Conservation (phyloP, 2,113 vertebrate species). For the Orcinus orca region DNA sequence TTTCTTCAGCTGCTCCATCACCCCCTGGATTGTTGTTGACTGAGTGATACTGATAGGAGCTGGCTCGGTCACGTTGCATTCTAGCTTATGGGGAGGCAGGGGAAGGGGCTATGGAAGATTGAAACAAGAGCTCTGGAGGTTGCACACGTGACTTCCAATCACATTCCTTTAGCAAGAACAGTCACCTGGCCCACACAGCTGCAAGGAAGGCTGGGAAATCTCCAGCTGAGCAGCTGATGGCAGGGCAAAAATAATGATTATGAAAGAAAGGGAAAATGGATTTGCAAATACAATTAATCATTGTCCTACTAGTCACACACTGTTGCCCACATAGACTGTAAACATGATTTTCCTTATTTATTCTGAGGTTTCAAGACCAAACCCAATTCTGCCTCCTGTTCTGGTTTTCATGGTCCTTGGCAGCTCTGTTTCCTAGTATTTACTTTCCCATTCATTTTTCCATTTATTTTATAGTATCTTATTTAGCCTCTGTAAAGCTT, state of each 20-base stretch:
- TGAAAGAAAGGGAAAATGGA: not conserved
- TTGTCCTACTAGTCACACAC: not conserved
- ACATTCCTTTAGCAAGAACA: not conserved
- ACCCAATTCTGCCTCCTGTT: not conserved
- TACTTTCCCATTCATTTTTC: not conserved
- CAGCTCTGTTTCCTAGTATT: not conserved
- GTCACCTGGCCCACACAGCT: not conserved
- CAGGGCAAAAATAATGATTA: not conserved
- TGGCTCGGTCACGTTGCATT: not conserved
- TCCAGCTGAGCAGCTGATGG: not conserved
- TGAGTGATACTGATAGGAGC: not conserved
- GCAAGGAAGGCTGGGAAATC: not conserved
- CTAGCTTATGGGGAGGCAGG: not conserved
- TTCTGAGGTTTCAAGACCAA: not conserved
- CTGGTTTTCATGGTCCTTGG: not conserved
- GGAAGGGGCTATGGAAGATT: not conserved
- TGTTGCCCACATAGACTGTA: not conserved
- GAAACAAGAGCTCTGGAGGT: not conserved
- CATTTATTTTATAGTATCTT: not conserved
- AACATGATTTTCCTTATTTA: not conserved
- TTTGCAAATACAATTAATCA: not conserved
- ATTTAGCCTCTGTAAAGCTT: not conserved
- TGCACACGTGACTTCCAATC: not conserved
- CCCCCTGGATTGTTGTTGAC: not conserved
- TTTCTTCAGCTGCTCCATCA: not conserved